Evolutionary conservation across 2,113 vertebrate genomes (phyloP).

Genomic region (Meleagris gallopavo): DNA sequence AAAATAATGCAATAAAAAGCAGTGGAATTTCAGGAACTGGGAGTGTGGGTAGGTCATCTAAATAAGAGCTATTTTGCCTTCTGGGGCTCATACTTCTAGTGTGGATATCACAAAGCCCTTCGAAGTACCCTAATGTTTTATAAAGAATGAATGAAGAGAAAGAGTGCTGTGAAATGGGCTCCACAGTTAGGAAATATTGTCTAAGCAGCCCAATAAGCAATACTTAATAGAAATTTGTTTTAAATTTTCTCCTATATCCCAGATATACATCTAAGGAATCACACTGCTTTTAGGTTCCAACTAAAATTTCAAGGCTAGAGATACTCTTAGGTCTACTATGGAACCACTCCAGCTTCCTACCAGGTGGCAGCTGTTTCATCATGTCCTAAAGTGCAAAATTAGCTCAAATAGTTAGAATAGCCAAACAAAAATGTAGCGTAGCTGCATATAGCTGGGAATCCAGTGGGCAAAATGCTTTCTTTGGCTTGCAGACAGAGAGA

Average conservation of each 20-base stretch:
- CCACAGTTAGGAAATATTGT: neutral
- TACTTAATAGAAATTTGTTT: neutral
- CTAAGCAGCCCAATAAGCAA: neutral
- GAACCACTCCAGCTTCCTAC: neutral
- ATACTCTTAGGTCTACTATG: neutral
- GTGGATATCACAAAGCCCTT: neutral
- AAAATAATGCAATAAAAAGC: neutral
- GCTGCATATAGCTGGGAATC: conserved; percentile 22
- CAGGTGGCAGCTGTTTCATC: conserved; percentile 33
- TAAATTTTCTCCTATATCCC: neutral
- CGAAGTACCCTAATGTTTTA: neutral
- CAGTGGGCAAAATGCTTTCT: conserved; percentile 25
- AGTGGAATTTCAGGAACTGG: neutral
- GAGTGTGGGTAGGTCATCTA: neutral
- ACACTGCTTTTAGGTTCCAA: neutral
- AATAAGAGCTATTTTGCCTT: neutral
- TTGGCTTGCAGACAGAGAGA: conserved; percentile 8
- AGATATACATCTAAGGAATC: neutral
- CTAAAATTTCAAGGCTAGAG: neutral
- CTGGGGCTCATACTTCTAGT: neutral
- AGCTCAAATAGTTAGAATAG: conserved; percentile 4
- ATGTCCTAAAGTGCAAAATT: conserved; percentile 3
- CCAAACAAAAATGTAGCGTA: neutral
- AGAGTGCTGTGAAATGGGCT: neutral
- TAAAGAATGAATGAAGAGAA: neutral